Evolutionary conservation across 2,888 invertebrate species (phyloP).

Genomic region (Melinaea marsaeus): DNA sequence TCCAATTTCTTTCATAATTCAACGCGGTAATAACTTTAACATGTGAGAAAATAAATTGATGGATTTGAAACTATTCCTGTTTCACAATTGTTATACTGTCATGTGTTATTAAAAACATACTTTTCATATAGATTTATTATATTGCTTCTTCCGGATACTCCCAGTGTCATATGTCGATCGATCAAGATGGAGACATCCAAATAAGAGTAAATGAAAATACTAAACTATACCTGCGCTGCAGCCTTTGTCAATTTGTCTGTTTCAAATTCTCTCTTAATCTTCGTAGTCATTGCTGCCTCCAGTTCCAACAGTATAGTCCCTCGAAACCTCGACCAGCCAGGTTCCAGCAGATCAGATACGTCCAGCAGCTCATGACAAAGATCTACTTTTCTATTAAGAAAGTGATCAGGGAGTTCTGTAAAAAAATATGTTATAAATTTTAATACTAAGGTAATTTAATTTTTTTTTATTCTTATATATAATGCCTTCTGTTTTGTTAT

Average conservation of each 20-base stretch:
- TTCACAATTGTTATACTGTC: no score
- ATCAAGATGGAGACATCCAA: no score
- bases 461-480: no score
- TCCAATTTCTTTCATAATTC: constrained; percentile 17
- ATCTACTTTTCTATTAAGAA: constrained; percentile 79
- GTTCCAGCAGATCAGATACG: constrained; percentile 80
- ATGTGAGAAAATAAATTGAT: constrained; percentile 1
- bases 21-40: background rate
- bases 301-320: constrained; percentile 81
- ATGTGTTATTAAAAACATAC: no score
- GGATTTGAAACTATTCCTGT: background rate
- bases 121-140: no score
- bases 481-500: no score
- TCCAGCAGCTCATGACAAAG: constrained; percentile 83
- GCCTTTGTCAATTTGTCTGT: constrained; percentile 72
- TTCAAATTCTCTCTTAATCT: constrained; percentile 76
- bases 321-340: constrained; percentile 81
- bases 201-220: no score
- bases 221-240: constrained; percentile 68
- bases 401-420: constrained; percentile 77
- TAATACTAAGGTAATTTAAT: no score
- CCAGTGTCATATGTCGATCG: no score
- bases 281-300: constrained; percentile 79
- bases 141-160: no score
- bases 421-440: constrained; percentile 16